phyloP scores from a whole-genome alignment of 2,888 invertebrate species.

The Torymus auratus region DNA sequence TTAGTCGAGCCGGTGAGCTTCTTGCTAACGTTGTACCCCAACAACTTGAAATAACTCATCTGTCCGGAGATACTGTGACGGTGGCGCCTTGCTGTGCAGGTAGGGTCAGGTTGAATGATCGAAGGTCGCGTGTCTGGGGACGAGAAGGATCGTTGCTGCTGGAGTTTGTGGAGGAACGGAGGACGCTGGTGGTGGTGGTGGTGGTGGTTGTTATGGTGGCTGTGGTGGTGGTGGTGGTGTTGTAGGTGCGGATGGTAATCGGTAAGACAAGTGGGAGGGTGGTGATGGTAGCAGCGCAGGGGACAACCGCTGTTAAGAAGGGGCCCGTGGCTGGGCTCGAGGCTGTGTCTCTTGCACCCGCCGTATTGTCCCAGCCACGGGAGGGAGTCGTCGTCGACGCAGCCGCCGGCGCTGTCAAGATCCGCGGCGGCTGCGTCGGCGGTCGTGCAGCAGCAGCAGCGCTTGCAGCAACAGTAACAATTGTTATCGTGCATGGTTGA shows the following conservation, averaged over 20 bases:
- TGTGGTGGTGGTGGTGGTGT: background rate
- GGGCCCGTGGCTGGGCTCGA: slow-evolving; percentile 11
- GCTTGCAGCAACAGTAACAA: slow-evolving; percentile 22
- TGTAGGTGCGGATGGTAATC: background rate
- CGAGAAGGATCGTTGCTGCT: slow-evolving; percentile 74
- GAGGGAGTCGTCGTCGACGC: slow-evolving; percentile 24
- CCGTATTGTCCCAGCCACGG: slow-evolving; percentile 4
- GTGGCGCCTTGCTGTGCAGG: slow-evolving; percentile 85
- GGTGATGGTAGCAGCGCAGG: slow-evolving; percentile 6
- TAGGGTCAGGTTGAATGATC: slow-evolving; percentile 76
- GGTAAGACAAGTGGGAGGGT: background rate
- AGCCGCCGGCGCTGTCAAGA: background rate
- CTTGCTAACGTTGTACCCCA: slow-evolving; percentile 87
- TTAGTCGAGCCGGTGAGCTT: slow-evolving; percentile 85
- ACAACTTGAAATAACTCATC: slow-evolving; percentile 95
- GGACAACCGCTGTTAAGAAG: background rate
- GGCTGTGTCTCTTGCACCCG: background rate
- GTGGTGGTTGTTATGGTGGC: slow-evolving; percentile 8
- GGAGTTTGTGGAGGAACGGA: slow-evolving; percentile 67
- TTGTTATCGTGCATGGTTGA: slow-evolving; percentile 13
- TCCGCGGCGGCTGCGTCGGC: slow-evolving; percentile 30
- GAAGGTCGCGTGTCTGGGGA: slow-evolving; percentile 75
- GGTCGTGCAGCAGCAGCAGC: slow-evolving; percentile 34
- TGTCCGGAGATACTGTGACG: slow-evolving; percentile 97
- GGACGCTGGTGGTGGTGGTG: slow-evolving; percentile 52